Evolutionary conservation across 2,797 vertebrate species (phyloP).

Genomic region (Syncerus caffer): DNA sequence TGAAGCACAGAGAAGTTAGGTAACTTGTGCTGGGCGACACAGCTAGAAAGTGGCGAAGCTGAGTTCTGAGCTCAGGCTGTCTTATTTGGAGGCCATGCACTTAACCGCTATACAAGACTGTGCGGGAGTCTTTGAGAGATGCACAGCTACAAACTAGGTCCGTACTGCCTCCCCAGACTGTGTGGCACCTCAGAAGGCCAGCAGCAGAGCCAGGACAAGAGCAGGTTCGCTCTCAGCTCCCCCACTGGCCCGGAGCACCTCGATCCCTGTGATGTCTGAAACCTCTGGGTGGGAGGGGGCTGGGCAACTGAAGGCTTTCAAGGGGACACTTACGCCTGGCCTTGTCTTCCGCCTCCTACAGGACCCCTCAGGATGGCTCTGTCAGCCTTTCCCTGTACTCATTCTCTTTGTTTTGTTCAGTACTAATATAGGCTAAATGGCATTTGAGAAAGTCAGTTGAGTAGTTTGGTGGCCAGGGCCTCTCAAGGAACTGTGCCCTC

Average conservation of each 20-base stretch:
- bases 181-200: neutral
- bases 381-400: neutral
- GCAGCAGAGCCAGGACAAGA: neutral
- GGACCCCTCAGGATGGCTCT: neutral
- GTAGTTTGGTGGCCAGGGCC: neutral
- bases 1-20: neutral
- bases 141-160: neutral
- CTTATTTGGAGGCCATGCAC: neutral
- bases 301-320: neutral
- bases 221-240: neutral
- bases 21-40: neutral
- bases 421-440: neutral
- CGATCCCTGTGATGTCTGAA: neutral
- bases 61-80: neutral
- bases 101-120: neutral
- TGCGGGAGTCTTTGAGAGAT: neutral
- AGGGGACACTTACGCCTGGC: neutral
- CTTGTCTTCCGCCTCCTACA: neutral
- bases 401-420: neutral
- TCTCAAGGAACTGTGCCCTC: neutral
- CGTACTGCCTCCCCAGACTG: neutral
- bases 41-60: neutral
- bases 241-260: neutral
- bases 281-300: neutral
- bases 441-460: neutral